Base-by-base conservation (phyloP, 2,113 vertebrate genomes). In the Notechis scutatus region DNA sequence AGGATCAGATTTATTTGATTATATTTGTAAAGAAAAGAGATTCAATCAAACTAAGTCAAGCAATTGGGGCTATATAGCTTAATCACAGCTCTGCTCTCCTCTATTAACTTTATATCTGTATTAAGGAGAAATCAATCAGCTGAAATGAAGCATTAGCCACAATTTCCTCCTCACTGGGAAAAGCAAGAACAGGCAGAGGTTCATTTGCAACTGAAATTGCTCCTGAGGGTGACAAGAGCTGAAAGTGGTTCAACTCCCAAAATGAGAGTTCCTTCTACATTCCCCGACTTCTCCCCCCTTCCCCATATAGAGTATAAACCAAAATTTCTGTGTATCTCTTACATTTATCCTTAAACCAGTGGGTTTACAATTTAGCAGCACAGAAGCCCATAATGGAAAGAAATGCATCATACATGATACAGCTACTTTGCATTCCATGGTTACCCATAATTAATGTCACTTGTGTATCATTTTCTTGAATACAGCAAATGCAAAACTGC, bases 91-190 rank as follows among this genome's bases (percentile, higher is more conserved):
- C 55, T 64, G 90, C 91, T 95, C 26, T 90, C 93, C 92, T 94
- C 94, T 85, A 52, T 94, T 92, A 95, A 95, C 93, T 91, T 93
- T 85, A 56, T 91, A 95, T 87, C 88, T 90, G 92, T 95, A 95
- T 96, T 94, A 96, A 94, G 92, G 93, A 96, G 94, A 95, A 96
- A 96, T 96, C 96, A 93, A 69, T 95, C 95, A 87, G 90, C 89
- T 94, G 92, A 94, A 95, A 94, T 55, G 94, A 94, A 93, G 94
- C 93, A 88, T 26, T 56, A 90, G 95, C 90, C 50, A 91, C 95
- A 92, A 88, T 94, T 91, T 90, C 92, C 90, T 90, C 52, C 91
- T 91, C 90, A 26, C 26, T 50, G 91, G 91, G 90, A 90, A 93
- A 93, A 94, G 94, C 94, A 45, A 61, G 88, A 88, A 92, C 52